Percentiles rank a stretch among this genome's conserved stretches.
Evolutionary conservation across 2,888 invertebrate species (phyloP).

Genomic region (Acrobasis consociella): DNA sequence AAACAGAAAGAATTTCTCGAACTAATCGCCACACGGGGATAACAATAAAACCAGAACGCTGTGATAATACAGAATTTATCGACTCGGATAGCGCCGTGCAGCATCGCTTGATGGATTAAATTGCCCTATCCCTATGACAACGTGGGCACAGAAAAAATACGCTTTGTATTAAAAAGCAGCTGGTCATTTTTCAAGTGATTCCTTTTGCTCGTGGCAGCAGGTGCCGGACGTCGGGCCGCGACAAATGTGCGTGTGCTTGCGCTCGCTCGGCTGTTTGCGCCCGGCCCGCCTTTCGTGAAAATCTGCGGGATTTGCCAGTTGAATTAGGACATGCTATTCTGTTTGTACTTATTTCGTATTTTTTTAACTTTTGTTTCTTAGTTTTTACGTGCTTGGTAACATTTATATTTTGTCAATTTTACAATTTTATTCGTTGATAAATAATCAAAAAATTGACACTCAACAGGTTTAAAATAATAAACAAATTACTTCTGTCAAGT

Average conservation of each 20-base stretch:
- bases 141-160: constrained; percentile 80
- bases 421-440: no score
- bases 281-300: constrained; percentile 67
- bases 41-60: constrained; percentile 77
- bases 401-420: no score
- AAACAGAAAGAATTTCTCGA: constrained; percentile 26
- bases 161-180: constrained; percentile 79
- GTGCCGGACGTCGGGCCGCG: constrained; percentile 44
- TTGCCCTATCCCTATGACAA: constrained; percentile 83
- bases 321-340: constrained; percentile 63
- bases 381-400: no score
- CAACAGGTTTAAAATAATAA: no score
- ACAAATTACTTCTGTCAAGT: no score
- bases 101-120: constrained; percentile 81
- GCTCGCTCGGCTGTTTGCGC: constrained; percentile 63
- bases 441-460: no score
- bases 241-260: constrained; percentile 65
- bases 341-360: constrained; percentile 37
- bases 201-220: constrained; percentile 77
- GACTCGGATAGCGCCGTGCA: constrained; percentile 67
- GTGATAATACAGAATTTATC: constrained; percentile 80
- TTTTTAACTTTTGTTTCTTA: no score
- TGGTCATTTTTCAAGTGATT: constrained; percentile 82
- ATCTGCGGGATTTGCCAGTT: constrained; percentile 64
- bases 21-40: constrained; percentile 62